Base-by-base conservation (phyloP, 2,113 vertebrate genomes). In the Equus przewalskii region DNA sequence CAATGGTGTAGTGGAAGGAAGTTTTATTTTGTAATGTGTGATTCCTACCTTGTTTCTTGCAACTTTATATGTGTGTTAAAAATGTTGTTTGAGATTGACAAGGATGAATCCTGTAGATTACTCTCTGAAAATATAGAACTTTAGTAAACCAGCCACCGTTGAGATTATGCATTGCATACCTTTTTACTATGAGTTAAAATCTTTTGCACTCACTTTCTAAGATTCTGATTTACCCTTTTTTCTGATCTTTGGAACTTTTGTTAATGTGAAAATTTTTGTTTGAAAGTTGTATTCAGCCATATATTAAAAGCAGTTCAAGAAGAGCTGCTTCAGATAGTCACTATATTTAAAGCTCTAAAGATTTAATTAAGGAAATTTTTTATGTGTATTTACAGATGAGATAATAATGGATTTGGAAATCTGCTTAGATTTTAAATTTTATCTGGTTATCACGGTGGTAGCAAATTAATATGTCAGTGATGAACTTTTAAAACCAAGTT, bases 321-420 rank as follows among this genome's bases (percentile, higher is more conserved):
- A 30, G 51, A 89, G 28, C 75, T 83, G 26, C 51, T 94, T 97
- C 46, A 85, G 46, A 70, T 89, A 90, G 73, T 78, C 49, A 65
- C 49, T 82, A 84, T 92, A 69, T 69, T 92, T 93, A 56, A 83
- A 89, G 36, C 73, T 33, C 18, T 93, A 70, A 79, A 90, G 15
- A 44, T 91, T 44, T 58, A 90, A 72, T 67, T 79, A 67, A 83
- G 60, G 24, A 46, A 49, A 33, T 60, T 49, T 84, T 95, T 13
- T 44, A 65, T 91, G 28, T 94, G 11, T 89, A 51, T 85, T 85
- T 95, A 60, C 2, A 56, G 4, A 21, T 75, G 26, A 91, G 51
- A 60, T 60, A 78, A 69, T 94, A 91, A 69, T 73, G 22, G 18
- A 72, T 89, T 96, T 95, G 72, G 72, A 92, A 94, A 67, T 92